Evolutionary conservation across 2,797 vertebrate genomes (phyloP), one percentile per base, ranked within the genome.

Genomic region (Gallinago solitaria): DNA sequence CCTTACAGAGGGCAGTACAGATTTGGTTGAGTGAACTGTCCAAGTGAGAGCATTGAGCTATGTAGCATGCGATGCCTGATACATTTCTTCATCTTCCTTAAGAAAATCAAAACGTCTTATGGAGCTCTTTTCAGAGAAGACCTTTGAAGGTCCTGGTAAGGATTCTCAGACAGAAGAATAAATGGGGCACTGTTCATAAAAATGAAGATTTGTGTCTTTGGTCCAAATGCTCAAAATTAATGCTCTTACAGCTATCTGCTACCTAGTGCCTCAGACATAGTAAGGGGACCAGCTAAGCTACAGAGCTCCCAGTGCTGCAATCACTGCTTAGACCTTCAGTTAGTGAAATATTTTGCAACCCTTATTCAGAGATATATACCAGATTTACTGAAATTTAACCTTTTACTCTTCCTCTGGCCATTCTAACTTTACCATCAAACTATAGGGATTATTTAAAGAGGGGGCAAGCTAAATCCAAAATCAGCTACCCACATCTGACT

Each of bases 21-120:
- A 63, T 63, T 56, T 73, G 8, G 7, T 48, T 77, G 39, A 59
- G n/a, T 54, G 78, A 94, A 60, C 35, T 71, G 24, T 43, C 33
- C 64, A 60, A 14, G 4, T 48, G 48, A 78, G 48, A 76, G 27
- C n/a, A 9, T 5, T 74, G 83, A 87, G n/a, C 24, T 53, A 18
- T 13, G 14, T 8, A 41, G 16, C 0, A 0, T 39, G 43, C 0
- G 5, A 56, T 60, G 32, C 6, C 37, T 10, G 25, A 25, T 20
- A 41, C 2, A 20, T 25, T 67, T 57, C 63, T 70, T 84, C 11
- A 51, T 51, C 51, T 89, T 74, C 39, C 48, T 77, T 30, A 80
- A 23, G 41, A 50, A 87, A 93, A 79, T 30, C 18, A 67, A 53
- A 41, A 78, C 64, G 2, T 13, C 1, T 2, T 67, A 64, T 3